A percentile compares a stretch with the other conserved stretches of the same genome.
Conservation (phyloP, 2,797 vertebrate species). For the Otus scops region DNA sequence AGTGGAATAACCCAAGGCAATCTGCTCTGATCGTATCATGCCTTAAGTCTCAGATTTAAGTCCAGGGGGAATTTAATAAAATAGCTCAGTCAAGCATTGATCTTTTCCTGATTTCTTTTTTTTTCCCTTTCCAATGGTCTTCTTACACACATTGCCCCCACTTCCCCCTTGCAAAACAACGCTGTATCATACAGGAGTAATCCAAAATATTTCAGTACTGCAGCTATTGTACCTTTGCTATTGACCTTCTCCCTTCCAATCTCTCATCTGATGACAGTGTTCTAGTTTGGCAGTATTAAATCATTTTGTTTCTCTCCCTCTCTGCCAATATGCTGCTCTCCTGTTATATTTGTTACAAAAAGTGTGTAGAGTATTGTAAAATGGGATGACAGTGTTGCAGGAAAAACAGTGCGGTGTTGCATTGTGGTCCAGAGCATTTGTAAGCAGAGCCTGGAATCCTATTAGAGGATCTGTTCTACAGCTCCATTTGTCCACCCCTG, state of each 20-base stretch:
- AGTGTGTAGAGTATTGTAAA: background rate
- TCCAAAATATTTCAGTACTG: slow-evolving; percentile 4
- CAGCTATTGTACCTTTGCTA: background rate
- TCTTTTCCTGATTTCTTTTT: slow-evolving; percentile 57
- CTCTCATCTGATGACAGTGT: background rate
- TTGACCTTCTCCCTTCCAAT: slow-evolving; percentile 8
- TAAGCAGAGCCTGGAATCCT: background rate
- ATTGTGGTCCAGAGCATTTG: background rate
- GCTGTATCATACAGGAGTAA: slow-evolving; percentile 5
- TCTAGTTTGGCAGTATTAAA: background rate
- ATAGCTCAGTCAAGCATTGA: slow-evolving; percentile 73
- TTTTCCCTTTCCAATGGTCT: slow-evolving; percentile 43
- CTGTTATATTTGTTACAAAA: background rate
- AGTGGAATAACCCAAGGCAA: slow-evolving; percentile 75
- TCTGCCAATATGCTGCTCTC: background rate
- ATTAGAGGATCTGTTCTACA: background rate
- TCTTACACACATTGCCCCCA: background rate
- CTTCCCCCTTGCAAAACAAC: slow-evolving; percentile 22
- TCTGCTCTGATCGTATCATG: slow-evolving; percentile 72
- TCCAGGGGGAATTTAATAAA: slow-evolving; percentile 71
- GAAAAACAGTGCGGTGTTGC: background rate
- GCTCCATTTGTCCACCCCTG: background rate
- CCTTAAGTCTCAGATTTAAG: slow-evolving; percentile 64
- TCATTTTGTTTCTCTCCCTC: background rate
- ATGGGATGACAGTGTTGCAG: background rate